Base-by-base conservation (phyloP, 2,797 vertebrate genomes). In the Semaprochilodus insignis region DNA sequence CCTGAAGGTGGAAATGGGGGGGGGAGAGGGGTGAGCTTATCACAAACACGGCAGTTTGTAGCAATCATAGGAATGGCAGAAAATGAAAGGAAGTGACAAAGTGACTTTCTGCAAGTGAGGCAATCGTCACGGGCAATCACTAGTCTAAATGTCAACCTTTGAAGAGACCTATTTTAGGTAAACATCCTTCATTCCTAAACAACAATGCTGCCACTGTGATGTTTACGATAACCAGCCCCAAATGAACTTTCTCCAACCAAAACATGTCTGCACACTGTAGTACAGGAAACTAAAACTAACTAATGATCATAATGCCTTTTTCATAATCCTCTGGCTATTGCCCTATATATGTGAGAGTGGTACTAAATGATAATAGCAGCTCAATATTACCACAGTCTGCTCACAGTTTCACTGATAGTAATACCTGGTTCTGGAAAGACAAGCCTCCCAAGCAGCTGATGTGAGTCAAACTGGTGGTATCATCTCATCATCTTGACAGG, bases 81-180 rank as follows among this genome's bases (percentile, higher is more conserved):
- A 77, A 80, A 76, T 70, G 71, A 80, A 76, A 60, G 59, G 23
- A 82, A 62, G 74, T 73, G 48, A n/a, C 74, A 87, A 85, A 83
- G 72, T 34, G 36, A 74, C 74, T 85, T 84, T 82, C 77, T 72
- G 77, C 78, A 74, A 78, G 72, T 36, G 78, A 75, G 63, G 65
- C 65, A 76, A 81, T 77, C 72, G 81, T 78, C 60, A 62, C 60
- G 60, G 65, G 59, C 78, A 85, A 81, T 74, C 60, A 67, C 55
- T 40, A 31, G 72, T 54, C 85, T 87, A 87, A 88, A 88, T 87
- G 86, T 83, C 88, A 88, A 65, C 82, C 59, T 82, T 85, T 82
- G 27, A 81, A 86, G 74, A 55, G 81, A 36, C 59, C 14, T 63
- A 73, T 86, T 83, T 59, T 60, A 80, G 73, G 78, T 71, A 52